A percentile compares a stretch with the other conserved stretches of the same genome.
Evolutionary conservation across 2,113 vertebrate genomes (phyloP).

Genomic region (Spilogale gracilis): DNA sequence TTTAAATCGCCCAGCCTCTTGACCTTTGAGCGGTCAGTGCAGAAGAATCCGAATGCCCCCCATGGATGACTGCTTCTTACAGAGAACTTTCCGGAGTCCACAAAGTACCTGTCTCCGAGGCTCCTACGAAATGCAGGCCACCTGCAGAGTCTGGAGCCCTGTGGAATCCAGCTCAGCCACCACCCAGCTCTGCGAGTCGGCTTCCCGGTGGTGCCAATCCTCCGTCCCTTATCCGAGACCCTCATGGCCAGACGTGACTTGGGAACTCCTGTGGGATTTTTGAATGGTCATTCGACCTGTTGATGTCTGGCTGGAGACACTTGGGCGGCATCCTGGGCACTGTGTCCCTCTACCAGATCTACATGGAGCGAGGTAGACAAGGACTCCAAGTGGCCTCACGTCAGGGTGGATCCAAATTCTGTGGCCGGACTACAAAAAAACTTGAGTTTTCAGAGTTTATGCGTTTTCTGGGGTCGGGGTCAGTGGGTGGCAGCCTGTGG

Average conservation of each 20-base stretch:
- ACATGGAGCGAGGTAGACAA: rapidly evolving
- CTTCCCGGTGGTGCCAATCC: rapidly evolving
- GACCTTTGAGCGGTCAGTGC: too few species aligned
- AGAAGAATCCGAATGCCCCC: rapidly evolving
- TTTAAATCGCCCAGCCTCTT: too few species aligned
- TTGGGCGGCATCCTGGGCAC: background rate
- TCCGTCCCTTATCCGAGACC: background rate
- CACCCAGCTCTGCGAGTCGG: background rate
- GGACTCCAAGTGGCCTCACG: background rate
- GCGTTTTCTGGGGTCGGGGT: background rate
- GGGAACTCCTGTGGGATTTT: background rate
- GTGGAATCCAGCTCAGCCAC: background rate
- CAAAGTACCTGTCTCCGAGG: rapidly evolving
- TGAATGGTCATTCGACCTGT: background rate
- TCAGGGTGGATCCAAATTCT: background rate
- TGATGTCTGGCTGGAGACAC: rapidly evolving
- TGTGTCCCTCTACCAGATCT: background rate
- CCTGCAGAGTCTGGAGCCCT: rapidly evolving
- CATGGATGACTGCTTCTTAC: rapidly evolving
- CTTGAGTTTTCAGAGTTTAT: background rate
- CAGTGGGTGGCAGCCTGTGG: background rate
- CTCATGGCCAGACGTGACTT: background rate
- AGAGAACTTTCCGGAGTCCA: background rate
- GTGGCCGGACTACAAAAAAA: background rate
- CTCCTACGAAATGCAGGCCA: rapidly evolving